Base-by-base conservation (phyloP, 1,140 invertebrate genomes). In the Schmidtea mediterranea region DNA sequence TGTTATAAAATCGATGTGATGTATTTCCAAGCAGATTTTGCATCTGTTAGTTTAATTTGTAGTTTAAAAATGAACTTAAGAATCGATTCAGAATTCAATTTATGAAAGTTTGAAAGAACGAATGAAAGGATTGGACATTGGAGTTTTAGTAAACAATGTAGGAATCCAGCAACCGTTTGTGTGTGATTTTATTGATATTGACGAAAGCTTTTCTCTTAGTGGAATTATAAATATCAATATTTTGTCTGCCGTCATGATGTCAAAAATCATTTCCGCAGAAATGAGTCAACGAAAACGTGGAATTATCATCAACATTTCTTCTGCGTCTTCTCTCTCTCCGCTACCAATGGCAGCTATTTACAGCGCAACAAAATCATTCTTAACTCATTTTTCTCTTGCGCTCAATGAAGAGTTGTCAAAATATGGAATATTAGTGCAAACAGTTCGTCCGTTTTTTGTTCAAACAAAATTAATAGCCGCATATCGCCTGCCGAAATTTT, bases 221-320 rank as follows among this genome's bases (percentile, higher is more conserved):
- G 9, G 6, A 5, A 39, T 48, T 2, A 13, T 48, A 13, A 48
- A 48, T 22, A 18, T 8, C 13, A 48, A 48, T 24, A 21, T 37
- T 40, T 21, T 23, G 6, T 38, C 36, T 5, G 23, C 23, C 6
- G 21, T 23, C 5, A 9, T 16, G 6, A 48, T 48, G 46, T 79
- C 76, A 16, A 72, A 74, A 24, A 68, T 90, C 0, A 73, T 87
- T 0, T 65, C 95, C 55, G 84, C 87, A 0, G 73, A 71, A 13
- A 94, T 97, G 89, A 73, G 80, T 39, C 71, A 79, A 54, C 72
- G 77, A 43, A 72, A 73, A 24, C 75, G 75, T 52, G 90, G 89
- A 9, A 74, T 89, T 0, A 72, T 97, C 23, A 77, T 97, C 40
- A 97, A 94, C 61, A 69, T 95, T 24, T 78, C 83, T 1, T 95